A percentile compares a stretch with the other conserved stretches of the same genome.
Evolutionary conservation across 2,797 vertebrate genomes (phyloP).

Genomic region (Picus viridis): DNA sequence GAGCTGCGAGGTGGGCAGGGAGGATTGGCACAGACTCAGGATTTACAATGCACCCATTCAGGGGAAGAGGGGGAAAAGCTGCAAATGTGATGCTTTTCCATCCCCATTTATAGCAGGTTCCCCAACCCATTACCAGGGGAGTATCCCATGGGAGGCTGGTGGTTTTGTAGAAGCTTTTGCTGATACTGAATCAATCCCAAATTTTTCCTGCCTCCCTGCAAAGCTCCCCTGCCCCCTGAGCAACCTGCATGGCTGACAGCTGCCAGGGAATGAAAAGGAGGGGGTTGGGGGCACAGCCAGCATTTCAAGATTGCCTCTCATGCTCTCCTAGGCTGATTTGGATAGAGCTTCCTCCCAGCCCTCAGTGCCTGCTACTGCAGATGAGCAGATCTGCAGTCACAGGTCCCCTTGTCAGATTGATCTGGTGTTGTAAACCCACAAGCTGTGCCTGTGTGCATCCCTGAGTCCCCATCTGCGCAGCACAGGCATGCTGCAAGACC

Average conservation of each 20-base stretch:
- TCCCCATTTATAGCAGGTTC: not conserved
- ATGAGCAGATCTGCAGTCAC: not conserved
- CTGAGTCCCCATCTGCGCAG: not conserved
- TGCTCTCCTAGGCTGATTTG: not conserved
- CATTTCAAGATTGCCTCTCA: rapidly evolving
- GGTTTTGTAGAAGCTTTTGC: not conserved
- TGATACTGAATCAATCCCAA: not conserved
- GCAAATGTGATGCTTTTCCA: not conserved
- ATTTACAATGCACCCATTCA: not conserved
- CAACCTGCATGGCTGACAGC: not conserved
- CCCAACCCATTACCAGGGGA: not conserved
- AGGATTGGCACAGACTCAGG: not conserved
- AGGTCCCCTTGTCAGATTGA: not conserved
- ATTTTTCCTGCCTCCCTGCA: not conserved
- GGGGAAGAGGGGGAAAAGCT: not conserved
- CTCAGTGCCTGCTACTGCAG: not conserved
- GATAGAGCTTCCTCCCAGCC: not conserved
- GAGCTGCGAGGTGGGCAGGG: not conserved
- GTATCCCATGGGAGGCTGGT: not conserved
- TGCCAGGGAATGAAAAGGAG: not conserved
- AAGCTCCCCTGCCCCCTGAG: not conserved
- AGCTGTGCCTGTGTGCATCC: not conserved
- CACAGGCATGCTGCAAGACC: not conserved
- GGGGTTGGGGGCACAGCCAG: not conserved
- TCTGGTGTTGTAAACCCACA: not conserved